phyloP scores from a whole-genome alignment of 92 coral and sea anemone genomes.

The Isaurus tuberculatus region DNA sequence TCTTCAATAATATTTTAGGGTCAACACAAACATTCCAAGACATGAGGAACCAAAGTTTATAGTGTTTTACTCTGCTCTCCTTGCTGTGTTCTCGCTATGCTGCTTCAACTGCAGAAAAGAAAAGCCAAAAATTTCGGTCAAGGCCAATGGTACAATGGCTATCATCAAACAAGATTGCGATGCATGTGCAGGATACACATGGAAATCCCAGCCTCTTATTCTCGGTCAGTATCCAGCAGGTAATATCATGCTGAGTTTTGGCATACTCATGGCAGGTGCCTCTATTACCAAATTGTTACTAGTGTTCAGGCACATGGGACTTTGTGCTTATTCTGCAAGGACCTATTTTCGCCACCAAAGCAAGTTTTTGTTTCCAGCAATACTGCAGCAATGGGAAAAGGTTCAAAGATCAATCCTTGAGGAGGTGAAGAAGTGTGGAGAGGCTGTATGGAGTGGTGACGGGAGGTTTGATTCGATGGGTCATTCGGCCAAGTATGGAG shows the following conservation, averaged over 20 bases:
- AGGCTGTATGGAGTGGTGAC: conserved; percentile 71
- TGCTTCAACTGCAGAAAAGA: conserved; percentile 52
- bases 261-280: conserved; percentile 60
- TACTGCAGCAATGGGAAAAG: conserved; percentile 60
- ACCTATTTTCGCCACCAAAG: conserved; percentile 66
- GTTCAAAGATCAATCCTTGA: background rate
- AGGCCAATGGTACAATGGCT: conserved; percentile 60
- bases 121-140: conserved; percentile 47
- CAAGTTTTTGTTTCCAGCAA: conserved; percentile 61
- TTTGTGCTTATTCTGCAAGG: conserved; percentile 46
- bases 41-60: conserved; percentile 27
- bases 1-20: background rate
- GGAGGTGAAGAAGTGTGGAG: conserved; percentile 35
- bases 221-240: conserved; percentile 58
- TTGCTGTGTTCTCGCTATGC: conserved; percentile 41
- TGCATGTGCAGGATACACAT: conserved; percentile 45
- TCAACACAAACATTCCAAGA: background rate
- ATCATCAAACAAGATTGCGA: conserved; percentile 56
- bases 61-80: conserved; percentile 41
- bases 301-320: conserved; percentile 56
- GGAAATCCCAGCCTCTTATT: conserved; percentile 58
- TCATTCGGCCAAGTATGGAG: conserved; percentile 66
- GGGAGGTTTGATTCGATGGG: conserved; percentile 73
- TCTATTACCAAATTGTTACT: conserved; percentile 52
- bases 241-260: conserved; percentile 52